A percentile compares a stretch with the other conserved stretches of the same genome.
Conservation (phyloP, 2,888 invertebrate genomes). For the Phyllotreta striolata region DNA sequence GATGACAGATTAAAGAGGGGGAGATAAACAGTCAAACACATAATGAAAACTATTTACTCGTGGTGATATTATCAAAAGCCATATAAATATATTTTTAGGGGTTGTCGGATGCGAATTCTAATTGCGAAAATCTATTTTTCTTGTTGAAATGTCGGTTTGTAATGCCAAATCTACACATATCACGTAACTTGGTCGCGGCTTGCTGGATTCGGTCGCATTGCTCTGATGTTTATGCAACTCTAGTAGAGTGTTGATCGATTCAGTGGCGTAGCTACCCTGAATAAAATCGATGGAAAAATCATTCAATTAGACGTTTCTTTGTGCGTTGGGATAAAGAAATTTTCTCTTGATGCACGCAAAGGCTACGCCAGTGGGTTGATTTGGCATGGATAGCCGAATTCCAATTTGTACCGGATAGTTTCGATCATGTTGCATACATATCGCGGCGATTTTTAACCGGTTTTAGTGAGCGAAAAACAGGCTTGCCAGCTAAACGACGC, state of each 20-base stretch:
- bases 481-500: slow-evolving; percentile 41
- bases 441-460: slow-evolving; percentile 5
- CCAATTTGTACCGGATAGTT: neutral
- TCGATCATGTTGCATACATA: slow-evolving; percentile 7
- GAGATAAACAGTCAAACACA: too few species aligned
- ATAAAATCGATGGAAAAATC: too few species aligned
- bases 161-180: slow-evolving; percentile 21
- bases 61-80: slow-evolving; percentile 46
- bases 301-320: neutral
- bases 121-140: slow-evolving; percentile 28
- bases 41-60: slow-evolving; percentile 27
- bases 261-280: neutral
- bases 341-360: neutral
- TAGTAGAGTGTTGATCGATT: too few species aligned
- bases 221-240: slow-evolving; percentile 4
- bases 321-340: too few species aligned
- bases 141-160: slow-evolving; percentile 19
- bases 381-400: neutral
- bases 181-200: neutral
- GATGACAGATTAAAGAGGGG: neutral
- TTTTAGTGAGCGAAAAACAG: slow-evolving; percentile 22
- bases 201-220: slow-evolving; percentile 1
- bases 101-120: slow-evolving; percentile 35
- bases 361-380: slow-evolving; percentile 2
- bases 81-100: slow-evolving; percentile 38